phyloP scores from a whole-genome alignment of 2,888 invertebrate species.

The Philhelius pedissequus region DNA sequence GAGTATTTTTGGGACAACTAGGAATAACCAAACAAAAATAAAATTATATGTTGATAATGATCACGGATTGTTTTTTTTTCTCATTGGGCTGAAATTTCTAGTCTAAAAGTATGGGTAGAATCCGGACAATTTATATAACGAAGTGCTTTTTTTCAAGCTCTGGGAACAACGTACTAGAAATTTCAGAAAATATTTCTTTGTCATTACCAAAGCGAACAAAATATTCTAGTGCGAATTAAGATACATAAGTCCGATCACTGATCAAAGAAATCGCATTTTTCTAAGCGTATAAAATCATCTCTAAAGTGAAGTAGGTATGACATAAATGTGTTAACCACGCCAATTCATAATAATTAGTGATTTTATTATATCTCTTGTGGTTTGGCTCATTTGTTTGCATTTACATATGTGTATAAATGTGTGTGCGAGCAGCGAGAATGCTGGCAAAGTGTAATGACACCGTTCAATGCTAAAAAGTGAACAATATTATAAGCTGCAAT shows the following conservation, averaged over 20 bases:
- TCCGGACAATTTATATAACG: no score
- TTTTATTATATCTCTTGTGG: conserved; percentile 47
- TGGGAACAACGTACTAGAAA: no score
- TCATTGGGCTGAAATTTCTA: no score
- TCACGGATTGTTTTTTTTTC: no score
- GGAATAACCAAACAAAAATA: no score
- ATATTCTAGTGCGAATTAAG: not conserved
- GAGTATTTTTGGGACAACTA: no score
- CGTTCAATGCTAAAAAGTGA: conserved; percentile 59
- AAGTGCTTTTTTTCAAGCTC: no score
- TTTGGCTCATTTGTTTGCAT: conserved; percentile 51
- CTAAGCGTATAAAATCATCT: not conserved
- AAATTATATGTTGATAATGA: no score
- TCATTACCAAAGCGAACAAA: no score
- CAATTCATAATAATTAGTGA: conserved; percentile 68
- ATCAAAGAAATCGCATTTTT: not conserved
- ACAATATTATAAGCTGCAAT: conserved; percentile 27
- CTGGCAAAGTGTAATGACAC: conserved; percentile 63
- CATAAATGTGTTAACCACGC: conserved; percentile 67
- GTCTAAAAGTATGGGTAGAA: no score
- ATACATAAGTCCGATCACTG: not conserved
- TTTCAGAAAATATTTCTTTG: no score
- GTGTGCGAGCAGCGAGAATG: not conserved
- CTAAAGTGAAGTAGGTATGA: conserved; percentile 27
- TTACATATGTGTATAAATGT: not conserved